These are phyloP conservation scores for Magallana angulata DNA, from an alignment of 1,140 invertebrate genomes.

Conservation along the genomic window DNA sequence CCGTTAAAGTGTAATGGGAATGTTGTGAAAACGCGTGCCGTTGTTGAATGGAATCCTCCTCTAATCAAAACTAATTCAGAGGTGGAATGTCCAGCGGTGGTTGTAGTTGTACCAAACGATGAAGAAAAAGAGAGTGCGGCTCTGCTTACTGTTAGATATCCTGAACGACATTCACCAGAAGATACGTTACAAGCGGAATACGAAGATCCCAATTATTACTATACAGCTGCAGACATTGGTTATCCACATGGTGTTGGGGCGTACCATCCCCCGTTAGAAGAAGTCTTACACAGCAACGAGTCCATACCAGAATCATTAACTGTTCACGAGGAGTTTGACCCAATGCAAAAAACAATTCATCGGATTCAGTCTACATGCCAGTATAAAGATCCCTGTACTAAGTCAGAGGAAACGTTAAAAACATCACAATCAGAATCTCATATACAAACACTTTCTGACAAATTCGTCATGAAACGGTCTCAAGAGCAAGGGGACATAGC, in stretches of 20 bases:
- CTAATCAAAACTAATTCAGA: neutral
- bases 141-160: neutral
- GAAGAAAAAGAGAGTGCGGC: constrained; percentile 18
- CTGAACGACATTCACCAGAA: constrained; percentile 63
- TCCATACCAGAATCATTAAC: neutral
- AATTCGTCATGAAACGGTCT: constrained; percentile 62
- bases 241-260: constrained; percentile 67
- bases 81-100: neutral
- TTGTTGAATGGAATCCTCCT: constrained; percentile 13
- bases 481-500: constrained; percentile 66
- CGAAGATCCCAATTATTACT: constrained; percentile 65
- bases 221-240: constrained; percentile 68
- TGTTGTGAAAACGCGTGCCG: constrained; percentile 19
- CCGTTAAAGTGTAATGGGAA: neutral
- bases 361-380: constrained; percentile 3
- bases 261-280: constrained; percentile 58
- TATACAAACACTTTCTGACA: constrained; percentile 54
- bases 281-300: neutral
- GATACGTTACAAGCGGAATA: constrained; percentile 69
- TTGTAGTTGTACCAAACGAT: neutral
- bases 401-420: constrained; percentile 35
- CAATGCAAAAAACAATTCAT: constrained; percentile 32
- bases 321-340: neutral
- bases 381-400: neutral
- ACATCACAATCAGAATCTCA: constrained; percentile 64